Conservation (phyloP, 2,888 invertebrate genomes). For the Saturnia japonica region DNA sequence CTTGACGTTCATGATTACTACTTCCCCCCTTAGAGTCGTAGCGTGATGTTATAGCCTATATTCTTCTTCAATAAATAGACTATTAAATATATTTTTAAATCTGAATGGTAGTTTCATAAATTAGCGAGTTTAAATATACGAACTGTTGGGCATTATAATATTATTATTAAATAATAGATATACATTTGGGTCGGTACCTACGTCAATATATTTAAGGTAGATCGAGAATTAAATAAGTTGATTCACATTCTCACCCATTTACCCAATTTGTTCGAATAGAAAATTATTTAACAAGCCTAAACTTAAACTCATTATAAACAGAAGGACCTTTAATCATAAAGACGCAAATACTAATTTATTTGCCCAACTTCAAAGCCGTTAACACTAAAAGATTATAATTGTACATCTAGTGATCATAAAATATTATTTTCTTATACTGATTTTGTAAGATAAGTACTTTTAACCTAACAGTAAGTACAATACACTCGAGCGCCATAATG, state of each 20-base stretch:
- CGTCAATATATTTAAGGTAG: not conserved
- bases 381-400: not conserved
- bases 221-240: not conserved
- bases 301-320: not conserved
- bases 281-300: not conserved
- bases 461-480: not conserved
- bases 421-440: not conserved
- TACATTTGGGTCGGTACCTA: not conserved
- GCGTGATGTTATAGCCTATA: too few species aligned
- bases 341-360: not conserved
- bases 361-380: not conserved
- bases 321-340: not conserved
- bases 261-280: not conserved
- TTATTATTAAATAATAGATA: not conserved
- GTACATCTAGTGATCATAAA: not conserved
- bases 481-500: not conserved
- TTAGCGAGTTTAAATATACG: too few species aligned
- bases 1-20: too few species aligned
- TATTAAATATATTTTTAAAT: too few species aligned
- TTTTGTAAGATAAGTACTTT: not conserved
- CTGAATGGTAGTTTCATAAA: too few species aligned
- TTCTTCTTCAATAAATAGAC: too few species aligned
- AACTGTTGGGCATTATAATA: too few species aligned
- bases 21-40: too few species aligned
- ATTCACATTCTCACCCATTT: not conserved